These are phyloP conservation scores for Petrolisthes cinctipes DNA, from an alignment of 2,888 invertebrate species.

Conservation along the genomic window DNA sequence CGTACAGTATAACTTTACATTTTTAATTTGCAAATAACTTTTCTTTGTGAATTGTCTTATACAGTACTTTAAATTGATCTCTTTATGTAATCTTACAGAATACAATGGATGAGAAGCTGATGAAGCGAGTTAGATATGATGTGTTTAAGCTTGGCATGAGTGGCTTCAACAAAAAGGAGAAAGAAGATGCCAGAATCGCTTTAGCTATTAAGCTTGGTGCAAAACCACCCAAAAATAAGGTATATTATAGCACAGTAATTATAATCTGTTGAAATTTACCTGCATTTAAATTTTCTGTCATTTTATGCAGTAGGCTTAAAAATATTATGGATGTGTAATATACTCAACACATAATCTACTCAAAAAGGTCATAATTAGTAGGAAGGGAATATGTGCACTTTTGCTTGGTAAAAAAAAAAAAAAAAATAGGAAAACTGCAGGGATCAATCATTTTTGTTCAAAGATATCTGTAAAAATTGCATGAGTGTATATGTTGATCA, in stretches of 20 bases:
- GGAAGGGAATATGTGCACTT: too few species aligned
- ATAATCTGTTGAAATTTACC: constrained; percentile 70
- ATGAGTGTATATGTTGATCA: neutral
- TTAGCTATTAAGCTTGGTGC: constrained; percentile 86
- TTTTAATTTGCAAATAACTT: neutral
- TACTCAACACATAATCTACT: too few species aligned
- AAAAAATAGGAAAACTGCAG: too few species aligned
- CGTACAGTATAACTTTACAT: too few species aligned
- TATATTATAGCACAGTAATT: neutral
- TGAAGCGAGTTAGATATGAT: constrained; percentile 84
- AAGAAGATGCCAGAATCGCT: constrained; percentile 83
- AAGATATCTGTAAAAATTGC: neutral
- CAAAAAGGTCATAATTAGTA: too few species aligned
- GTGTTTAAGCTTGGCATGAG: constrained; percentile 86
- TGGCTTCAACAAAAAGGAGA: constrained; percentile 79
- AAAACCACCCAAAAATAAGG: constrained; percentile 78
- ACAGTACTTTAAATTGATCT: neutral
- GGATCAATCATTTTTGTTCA: too few species aligned
- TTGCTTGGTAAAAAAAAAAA: too few species aligned
- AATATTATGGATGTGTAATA: neutral
- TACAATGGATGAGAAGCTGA: constrained; percentile 74
- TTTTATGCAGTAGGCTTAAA: constrained; percentile 5
- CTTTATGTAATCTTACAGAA: constrained; percentile 36
- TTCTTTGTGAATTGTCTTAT: neutral
- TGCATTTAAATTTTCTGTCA: neutral